Percentiles rank a stretch among this genome's conserved stretches.
phyloP scores from a whole-genome alignment of 2,113 vertebrate species.

The Stegostoma tigrinum region DNA sequence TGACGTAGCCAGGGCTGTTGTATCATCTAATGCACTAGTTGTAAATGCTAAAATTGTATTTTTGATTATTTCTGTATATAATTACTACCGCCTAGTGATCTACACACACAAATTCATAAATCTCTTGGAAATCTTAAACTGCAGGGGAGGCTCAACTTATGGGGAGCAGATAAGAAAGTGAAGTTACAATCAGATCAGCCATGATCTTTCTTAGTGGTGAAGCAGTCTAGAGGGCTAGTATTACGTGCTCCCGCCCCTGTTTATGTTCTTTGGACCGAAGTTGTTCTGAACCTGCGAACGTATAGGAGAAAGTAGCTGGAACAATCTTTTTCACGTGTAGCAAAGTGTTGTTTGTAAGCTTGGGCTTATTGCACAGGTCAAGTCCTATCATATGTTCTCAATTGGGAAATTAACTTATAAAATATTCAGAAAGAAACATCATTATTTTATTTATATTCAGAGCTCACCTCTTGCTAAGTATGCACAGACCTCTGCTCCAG shows the following conservation, averaged over 20 bases:
- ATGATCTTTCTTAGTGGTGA: too few species aligned
- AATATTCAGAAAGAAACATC: not conserved
- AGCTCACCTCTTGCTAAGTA: too few species aligned
- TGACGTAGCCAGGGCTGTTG: not conserved
- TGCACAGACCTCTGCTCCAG: not conserved
- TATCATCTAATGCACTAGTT: not conserved
- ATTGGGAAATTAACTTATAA: not conserved
- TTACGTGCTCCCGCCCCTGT: not conserved
- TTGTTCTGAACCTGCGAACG: not conserved
- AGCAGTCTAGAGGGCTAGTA: too few species aligned
- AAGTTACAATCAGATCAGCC: too few species aligned
- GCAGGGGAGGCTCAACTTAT: too few species aligned
- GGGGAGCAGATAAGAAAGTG: too few species aligned
- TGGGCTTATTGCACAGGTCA: not conserved
- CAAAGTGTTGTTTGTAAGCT: not conserved
- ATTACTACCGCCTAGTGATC: not conserved
- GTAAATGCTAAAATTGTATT: not conserved
- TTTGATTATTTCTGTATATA: not conserved
- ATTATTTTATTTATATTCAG: not conserved
- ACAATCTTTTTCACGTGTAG: not conserved
- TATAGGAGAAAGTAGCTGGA: not conserved
- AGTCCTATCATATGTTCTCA: not conserved
- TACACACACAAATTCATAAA: not conserved
- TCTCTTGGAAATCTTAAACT: not conserved
- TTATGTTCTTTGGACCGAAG: not conserved